Evolutionary conservation across 2,888 invertebrate species (phyloP), one percentile per base, ranked within the genome.

Genomic region (Diachrysia chrysitis): DNA sequence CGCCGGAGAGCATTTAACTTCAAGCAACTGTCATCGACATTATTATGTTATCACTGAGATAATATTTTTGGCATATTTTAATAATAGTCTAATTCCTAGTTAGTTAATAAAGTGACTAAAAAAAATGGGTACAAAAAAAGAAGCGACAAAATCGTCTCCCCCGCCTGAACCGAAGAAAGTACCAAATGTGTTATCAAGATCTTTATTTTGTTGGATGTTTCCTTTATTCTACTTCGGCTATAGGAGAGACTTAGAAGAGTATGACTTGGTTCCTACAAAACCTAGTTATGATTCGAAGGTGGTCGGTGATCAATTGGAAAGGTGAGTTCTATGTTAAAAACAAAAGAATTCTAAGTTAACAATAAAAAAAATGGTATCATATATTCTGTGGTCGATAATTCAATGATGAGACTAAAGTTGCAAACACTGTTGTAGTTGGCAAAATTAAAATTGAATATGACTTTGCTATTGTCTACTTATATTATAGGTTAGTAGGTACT

Each of bases 221-320:
- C 97, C 97, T 6, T 92, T 98, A 83, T 98, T 98, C 91, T 96
- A 96, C 80, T 96, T 96, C 85, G 98, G 98, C 0, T 96, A 96
- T 82, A 96, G 95, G 66, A 96, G 97, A 82, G 96, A 97, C 59
- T 90, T 98, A 58, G 97, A 97, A 76, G 95, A 97, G 55, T 95
- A 96, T 29, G 98, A 98, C 90, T 93, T 98, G 54, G 97, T 97
- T 84, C 96, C 97, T 81, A 96, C 98, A 0, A 94, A 97, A 58
- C 94, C 92, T 48, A 94, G 94, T 25, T 98, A 98, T 89, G 95
- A 96, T 84, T 98, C 98, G 16, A 95, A 95, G 83, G 56, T 85
- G 35, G 94, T 97, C n/a, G 97, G 97, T 10, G 96, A 97, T 85
- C 91, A 94, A 85, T 91, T 98, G 75, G 97, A 97, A 93, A 94